Evolutionary conservation across 2,888 invertebrate genomes (phyloP), one percentile per base, ranked within the genome.

Genomic region (Pristionchus entomophagus): DNA sequence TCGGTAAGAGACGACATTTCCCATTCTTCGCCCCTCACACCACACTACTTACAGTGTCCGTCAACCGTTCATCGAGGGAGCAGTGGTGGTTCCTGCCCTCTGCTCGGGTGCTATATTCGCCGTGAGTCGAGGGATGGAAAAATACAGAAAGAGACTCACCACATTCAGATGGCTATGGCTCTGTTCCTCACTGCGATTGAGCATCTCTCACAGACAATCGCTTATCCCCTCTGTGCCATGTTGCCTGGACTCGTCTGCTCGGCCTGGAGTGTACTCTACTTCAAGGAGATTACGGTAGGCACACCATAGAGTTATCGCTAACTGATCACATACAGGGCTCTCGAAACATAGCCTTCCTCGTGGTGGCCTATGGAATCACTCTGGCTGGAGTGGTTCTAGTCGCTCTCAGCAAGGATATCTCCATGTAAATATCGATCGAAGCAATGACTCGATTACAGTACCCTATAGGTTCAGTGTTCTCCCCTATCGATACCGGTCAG

Each of bases 181-280:
- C 90, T 91, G 77, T 94, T 94, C 93, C 94, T 95, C 90, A 90
- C 94, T 4, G 94, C 94, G 73, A 95, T 94, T 88, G 92, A 94
- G 86, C 91, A 91, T 4, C 90, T 95, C 32, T 94, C 94, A 2
- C 94, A 94, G 88, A 91, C 94, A n/a, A 93, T 95, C 81, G 93
- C 94, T 84, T 95, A 94, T 88, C 95, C 95, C n/a, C 94, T 95
- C 77, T 93, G 94, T 10, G 93, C 94, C 17, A 94, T 94, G 89
- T 88, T 93, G 17, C 94, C 94, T 2, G 94, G 92, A 19, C 92
- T 94, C 26, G 91, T 95, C 35, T 94, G 94, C 26, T 93, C 94
- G 1, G 81, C 93, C 22, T 94, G 94, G 94, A 94, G 94, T 80
- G 93, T 94, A 4, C 86, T 94, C 53, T 91, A 94, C 85, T 94